These are phyloP conservation scores for Heteronetta atricapilla DNA, from an alignment of 2,113 vertebrate genomes.

Conservation along the genomic window DNA sequence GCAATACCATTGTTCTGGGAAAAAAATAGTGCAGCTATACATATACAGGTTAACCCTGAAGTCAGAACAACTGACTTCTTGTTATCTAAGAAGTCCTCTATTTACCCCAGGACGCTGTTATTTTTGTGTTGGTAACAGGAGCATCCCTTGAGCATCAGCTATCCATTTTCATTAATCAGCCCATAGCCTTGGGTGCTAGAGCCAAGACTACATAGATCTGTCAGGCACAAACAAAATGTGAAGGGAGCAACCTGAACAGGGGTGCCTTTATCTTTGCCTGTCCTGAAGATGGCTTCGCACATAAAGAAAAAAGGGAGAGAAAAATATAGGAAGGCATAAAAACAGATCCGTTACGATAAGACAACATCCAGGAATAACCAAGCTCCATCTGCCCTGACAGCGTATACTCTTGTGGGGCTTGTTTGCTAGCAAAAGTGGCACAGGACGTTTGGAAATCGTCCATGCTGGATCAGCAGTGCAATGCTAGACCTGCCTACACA, in stretches of 20 bases:
- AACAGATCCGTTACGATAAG: background rate
- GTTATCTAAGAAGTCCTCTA: background rate
- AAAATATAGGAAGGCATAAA: background rate
- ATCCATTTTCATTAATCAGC: background rate
- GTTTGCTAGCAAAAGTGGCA: background rate
- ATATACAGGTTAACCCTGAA: background rate
- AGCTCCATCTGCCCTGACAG: background rate
- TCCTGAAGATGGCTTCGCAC: background rate
- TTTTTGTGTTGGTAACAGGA: background rate
- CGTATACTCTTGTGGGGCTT: background rate
- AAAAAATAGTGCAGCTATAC: background rate
- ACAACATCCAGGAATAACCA: background rate
- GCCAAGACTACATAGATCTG: background rate
- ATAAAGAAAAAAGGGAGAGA: background rate
- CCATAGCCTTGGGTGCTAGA: background rate
- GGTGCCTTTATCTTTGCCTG: background rate
- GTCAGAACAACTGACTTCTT: background rate
- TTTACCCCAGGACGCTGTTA: background rate
- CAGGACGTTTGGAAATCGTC: background rate
- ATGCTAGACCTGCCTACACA: background rate
- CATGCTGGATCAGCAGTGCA: background rate
- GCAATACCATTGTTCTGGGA: background rate
- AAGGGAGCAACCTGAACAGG: background rate
- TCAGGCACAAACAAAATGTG: background rate
- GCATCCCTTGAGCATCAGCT: background rate